Conservation (phyloP, 2,113 vertebrate genomes). For the Silurus asotus region DNA sequence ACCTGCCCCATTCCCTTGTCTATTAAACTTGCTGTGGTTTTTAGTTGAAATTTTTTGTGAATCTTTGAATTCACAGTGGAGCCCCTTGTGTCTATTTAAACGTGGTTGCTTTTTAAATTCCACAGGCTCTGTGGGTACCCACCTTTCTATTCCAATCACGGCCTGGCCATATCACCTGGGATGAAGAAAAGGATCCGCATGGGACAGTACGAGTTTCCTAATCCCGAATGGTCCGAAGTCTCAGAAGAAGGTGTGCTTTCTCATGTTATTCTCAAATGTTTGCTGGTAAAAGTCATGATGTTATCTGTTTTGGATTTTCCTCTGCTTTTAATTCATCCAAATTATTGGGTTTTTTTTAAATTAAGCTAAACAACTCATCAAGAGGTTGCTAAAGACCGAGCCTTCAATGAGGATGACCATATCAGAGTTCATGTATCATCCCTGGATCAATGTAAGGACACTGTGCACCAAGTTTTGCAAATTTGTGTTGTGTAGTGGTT, state of each 20-base stretch:
- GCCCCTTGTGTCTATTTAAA: not conserved
- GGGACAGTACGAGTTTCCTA: slow-evolving; percentile 97
- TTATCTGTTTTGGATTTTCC: not conserved
- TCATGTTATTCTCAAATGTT: not conserved
- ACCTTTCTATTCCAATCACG: slow-evolving; percentile 97
- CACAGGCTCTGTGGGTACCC: slow-evolving; percentile 93
- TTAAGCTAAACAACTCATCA: slow-evolving; percentile 92
- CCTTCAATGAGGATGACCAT: slow-evolving; percentile 97
- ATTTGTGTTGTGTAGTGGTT: not conserved
- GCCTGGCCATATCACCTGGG: slow-evolving; percentile 96
- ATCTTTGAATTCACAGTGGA: not conserved
- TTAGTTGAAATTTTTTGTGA: not conserved
- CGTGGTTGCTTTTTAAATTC: not conserved
- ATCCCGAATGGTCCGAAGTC: slow-evolving; percentile 96
- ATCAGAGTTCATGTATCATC: slow-evolving; percentile 97
- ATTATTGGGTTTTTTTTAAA: slow-evolving; percentile 22
- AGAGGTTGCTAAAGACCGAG: slow-evolving; percentile 93
- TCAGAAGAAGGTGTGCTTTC: slow-evolving; percentile 86
- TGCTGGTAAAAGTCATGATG: not conserved
- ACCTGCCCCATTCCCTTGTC: slow-evolving; percentile 19
- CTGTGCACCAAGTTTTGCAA: not conserved
- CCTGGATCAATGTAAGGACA: slow-evolving; percentile 92
- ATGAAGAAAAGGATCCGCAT: slow-evolving; percentile 96
- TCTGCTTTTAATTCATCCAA: too few relatives aligned
- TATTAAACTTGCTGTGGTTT: not conserved